phyloP scores from a whole-genome alignment of 2,797 vertebrate genomes.

The Selene dorsalis region DNA sequence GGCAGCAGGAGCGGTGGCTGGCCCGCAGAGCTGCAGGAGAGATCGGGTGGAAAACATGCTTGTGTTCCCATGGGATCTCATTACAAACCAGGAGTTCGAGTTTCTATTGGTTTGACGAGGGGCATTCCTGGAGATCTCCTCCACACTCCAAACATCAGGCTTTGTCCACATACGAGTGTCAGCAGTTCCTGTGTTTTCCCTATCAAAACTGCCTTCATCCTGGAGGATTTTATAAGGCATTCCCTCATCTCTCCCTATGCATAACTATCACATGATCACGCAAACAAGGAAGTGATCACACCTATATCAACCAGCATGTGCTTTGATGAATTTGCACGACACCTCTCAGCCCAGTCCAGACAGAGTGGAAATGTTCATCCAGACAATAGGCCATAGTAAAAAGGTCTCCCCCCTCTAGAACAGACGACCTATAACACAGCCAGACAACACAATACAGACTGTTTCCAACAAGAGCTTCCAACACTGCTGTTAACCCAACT shows the following conservation, averaged over 20 bases:
- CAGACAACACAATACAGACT: slow-evolving; percentile 78
- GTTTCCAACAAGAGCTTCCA: slow-evolving; percentile 76
- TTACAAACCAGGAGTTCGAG: slow-evolving; percentile 65
- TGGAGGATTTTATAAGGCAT: slow-evolving; percentile 47
- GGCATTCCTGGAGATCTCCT: slow-evolving; percentile 62
- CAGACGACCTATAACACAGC: slow-evolving; percentile 73
- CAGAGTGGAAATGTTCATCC: slow-evolving; percentile 79
- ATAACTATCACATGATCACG: slow-evolving; percentile 32
- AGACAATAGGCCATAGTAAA: slow-evolving; percentile 68
- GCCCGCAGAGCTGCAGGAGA: slow-evolving; percentile 45
- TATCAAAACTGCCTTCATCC: slow-evolving; percentile 48
- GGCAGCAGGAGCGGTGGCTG: slow-evolving; percentile 21
- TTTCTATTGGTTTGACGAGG: slow-evolving; percentile 53
- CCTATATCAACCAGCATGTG: slow-evolving; percentile 37
- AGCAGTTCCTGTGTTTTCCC: slow-evolving; percentile 47
- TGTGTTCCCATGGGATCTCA: slow-evolving; percentile 64
- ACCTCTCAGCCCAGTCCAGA: slow-evolving; percentile 49
- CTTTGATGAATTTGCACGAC: slow-evolving; percentile 26
- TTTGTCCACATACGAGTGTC: slow-evolving; percentile 47
- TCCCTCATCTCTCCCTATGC: slow-evolving; percentile 39
- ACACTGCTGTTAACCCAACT: slow-evolving; percentile 64
- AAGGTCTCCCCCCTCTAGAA: slow-evolving; percentile 60
- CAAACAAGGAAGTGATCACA: slow-evolving; percentile 46
- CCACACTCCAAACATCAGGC: slow-evolving; percentile 30
- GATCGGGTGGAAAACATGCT: slow-evolving; percentile 57